Evolutionary conservation across 2,888 invertebrate genomes (phyloP), one percentile per base, ranked within the genome.

Genomic region (Andrena flavipes): DNA sequence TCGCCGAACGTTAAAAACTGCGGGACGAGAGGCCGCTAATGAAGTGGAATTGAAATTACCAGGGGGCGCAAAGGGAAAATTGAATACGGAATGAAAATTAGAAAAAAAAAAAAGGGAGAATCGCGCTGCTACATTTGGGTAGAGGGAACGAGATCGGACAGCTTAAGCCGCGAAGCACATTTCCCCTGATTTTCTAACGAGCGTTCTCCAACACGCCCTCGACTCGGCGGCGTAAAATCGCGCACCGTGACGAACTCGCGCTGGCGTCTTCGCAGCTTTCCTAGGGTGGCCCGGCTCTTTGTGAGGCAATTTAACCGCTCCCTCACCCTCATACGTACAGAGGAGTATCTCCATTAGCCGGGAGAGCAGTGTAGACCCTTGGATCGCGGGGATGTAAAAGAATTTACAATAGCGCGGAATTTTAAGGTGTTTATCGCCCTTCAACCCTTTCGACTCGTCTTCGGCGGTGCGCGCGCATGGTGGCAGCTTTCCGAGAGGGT

Each of bases 191-290:
- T 83, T 83, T 56, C 67, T 82, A 82, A 80, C 69, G 80, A 82
- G 72, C 80, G 51, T 72, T 72, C 80, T 54, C 33, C 35, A 23
- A 49, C 64, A 72, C 72, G 23, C 63, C 56, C 80, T 76, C 60
- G 20, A 62, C 16, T 30, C 16, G 56, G 71, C 13, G 63, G 75
- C 60, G 59, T 83, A 86, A 42, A 42, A 83, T 85, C 86, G 85
- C 59, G 76, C 56, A 79, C 73, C 83, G 74, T 80, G 86, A 86
- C 86, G 85, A 68, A 67, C 80, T 64, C 7, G 49, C 51, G 65
- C 62, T 68, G 76, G 62, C 75, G 77, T 82, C 85, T 84, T 82
- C 67, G 74, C 63, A 30, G 54, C 59, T 71, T 80, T 72, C 82
- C 68, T 69, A 63, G 60, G 54, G 68, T 60, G 60, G 35, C 63